Evolutionary conservation across 2,113 vertebrate species (phyloP).

Genomic region (Myrmecobius fasciatus): DNA sequence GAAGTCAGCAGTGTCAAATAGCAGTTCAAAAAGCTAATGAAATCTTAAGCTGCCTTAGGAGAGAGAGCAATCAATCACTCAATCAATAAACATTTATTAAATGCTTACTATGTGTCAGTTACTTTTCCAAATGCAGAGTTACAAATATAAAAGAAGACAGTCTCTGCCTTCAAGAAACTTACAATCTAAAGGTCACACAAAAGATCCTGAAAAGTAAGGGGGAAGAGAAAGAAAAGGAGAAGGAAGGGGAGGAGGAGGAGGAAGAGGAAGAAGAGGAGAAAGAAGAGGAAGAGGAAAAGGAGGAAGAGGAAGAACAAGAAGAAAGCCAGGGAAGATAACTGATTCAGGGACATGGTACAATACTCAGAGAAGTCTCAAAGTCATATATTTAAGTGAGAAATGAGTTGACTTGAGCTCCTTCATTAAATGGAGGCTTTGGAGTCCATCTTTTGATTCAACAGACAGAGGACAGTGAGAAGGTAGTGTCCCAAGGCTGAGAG

Average conservation of each 20-base stretch:
- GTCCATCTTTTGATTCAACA: neutral
- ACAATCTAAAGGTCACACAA: neutral
- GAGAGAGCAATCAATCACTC: neutral
- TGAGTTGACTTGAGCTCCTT: neutral
- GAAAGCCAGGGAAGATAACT: neutral
- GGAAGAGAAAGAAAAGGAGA: neutral
- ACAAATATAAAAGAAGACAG: neutral
- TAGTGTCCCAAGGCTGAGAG: neutral
- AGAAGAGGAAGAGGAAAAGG: too few relatives aligned
- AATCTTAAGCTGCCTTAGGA: neutral
- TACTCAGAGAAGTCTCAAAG: neutral
- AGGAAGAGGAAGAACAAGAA: neutral
- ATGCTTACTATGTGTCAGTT: neutral
- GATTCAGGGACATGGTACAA: neutral
- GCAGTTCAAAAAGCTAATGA: neutral
- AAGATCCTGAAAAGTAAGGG: neutral
- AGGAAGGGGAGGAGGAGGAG: neutral
- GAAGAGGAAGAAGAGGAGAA: neutral
- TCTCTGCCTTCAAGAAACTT: neutral
- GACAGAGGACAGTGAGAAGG: neutral
- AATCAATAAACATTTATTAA: neutral
- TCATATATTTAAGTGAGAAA: neutral
- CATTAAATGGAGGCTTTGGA: neutral
- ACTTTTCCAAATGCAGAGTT: neutral
- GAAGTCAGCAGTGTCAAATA: neutral